Conservation (phyloP, 2,888 invertebrate genomes). For the Kuschelorhynchus macadamiae region DNA sequence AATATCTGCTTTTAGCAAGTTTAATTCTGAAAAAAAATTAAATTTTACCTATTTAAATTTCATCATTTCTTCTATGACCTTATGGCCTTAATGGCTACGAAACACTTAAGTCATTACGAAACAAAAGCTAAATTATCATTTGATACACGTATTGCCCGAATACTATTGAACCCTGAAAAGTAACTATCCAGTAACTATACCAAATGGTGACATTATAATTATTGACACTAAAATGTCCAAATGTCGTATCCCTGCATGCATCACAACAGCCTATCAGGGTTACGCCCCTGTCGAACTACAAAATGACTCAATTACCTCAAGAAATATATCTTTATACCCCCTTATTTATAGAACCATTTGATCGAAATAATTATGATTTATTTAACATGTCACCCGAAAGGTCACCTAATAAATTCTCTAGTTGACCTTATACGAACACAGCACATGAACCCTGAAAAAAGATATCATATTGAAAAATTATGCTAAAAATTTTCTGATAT, state of each 20-base stretch:
- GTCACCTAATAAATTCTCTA: too few species aligned
- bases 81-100: slow-evolving; percentile 6
- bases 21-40: slow-evolving; percentile 2
- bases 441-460: too few species aligned
- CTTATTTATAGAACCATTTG: too few species aligned
- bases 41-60: slow-evolving; percentile 11
- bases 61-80: slow-evolving; percentile 5
- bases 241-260: neutral
- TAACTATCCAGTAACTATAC: slow-evolving; percentile 1
- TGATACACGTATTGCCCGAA: neutral
- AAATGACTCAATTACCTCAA: too few species aligned
- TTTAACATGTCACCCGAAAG: too few species aligned
- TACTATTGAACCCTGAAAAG: neutral
- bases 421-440: too few species aligned
- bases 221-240: neutral
- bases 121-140: too few species aligned
- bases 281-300: too few species aligned
- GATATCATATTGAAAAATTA: too few species aligned
- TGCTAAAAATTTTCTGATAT: slow-evolving; percentile 24
- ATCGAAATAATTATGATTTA: too few species aligned
- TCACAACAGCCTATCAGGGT: neutral
- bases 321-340: too few species aligned
- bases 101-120: too few species aligned
- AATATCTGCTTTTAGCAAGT: slow-evolving; percentile 1
- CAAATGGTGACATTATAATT: neutral